Percentiles rank a stretch among this genome's conserved stretches.
Evolutionary conservation across 1,140 invertebrate species (phyloP).

Genomic region (Pseudomyrmex gracilis): DNA sequence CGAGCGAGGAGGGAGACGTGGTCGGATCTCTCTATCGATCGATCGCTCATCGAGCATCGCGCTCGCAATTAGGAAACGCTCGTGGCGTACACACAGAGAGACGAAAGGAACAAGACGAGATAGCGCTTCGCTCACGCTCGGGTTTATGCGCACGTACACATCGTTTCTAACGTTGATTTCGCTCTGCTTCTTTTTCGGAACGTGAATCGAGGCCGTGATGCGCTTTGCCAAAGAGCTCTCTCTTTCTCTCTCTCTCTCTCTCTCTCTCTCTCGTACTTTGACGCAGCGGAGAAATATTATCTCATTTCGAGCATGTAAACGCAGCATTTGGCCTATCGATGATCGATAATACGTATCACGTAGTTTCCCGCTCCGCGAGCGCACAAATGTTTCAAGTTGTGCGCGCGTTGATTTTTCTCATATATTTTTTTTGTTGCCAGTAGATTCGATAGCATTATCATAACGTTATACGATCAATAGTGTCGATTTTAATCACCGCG

Average conservation of each 20-base stretch:
- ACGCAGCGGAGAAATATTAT: not conserved
- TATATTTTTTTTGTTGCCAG: too few species aligned
- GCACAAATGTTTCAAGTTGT: too few species aligned
- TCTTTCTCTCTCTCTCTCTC: not conserved
- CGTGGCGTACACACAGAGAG: constrained; percentile 42
- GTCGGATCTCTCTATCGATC: constrained; percentile 27
- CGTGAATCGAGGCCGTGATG: constrained; percentile 34
- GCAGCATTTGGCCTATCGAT: not conserved
- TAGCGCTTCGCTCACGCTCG: constrained; percentile 25
- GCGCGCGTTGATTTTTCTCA: too few species aligned
- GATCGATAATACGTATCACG: too few species aligned
- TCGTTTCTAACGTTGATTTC: constrained; percentile 36
- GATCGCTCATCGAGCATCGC: constrained; percentile 32
- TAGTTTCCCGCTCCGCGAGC: too few species aligned
- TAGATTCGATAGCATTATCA: too few species aligned
- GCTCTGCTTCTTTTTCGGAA: constrained; percentile 27
- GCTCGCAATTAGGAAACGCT: constrained; percentile 47
- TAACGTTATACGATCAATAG: too few species aligned
- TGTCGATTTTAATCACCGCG: too few species aligned
- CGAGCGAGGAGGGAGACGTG: not conserved
- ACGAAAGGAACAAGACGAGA: constrained; percentile 4
- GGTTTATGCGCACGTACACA: constrained; percentile 45
- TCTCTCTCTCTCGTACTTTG: not conserved
- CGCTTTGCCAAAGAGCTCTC: not conserved
- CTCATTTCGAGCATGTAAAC: constrained; percentile 25